Evolutionary conservation across 2,888 invertebrate species (phyloP).

Genomic region (Steinernema scapterisci): DNA sequence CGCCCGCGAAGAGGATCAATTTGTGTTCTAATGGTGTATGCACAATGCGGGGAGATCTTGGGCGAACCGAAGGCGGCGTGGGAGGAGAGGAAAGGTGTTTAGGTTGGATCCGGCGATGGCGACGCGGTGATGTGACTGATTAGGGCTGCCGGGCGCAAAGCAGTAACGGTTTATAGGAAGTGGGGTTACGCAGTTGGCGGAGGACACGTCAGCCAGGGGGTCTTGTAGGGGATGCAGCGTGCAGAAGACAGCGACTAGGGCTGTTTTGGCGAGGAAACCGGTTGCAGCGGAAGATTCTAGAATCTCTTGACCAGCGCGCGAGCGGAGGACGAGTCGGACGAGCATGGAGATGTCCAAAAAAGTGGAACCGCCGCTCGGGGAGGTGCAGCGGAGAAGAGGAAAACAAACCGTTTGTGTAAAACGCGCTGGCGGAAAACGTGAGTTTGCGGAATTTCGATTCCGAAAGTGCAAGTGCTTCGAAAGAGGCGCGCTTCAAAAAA

Average conservation of each 20-base stretch:
- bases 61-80: not conserved
- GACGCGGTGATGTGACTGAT: not conserved
- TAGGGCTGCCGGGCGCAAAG: not conserved
- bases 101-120: not conserved
- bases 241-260: not conserved
- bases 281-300: not conserved
- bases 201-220: not conserved
- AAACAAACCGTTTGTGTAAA: not conserved
- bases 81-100: not conserved
- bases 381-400: not conserved
- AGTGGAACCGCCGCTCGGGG: not conserved
- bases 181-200: not conserved
- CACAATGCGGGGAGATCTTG: not conserved
- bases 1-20: not conserved
- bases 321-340: not conserved
- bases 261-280: not conserved
- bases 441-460: too few relatives aligned
- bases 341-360: not conserved
- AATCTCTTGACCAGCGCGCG: slow-evolving; percentile 3
- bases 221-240: not conserved
- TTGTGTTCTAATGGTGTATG: not conserved
- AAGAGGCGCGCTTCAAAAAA: too few relatives aligned
- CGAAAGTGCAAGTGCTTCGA: too few relatives aligned
- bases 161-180: not conserved
- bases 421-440: too few relatives aligned